A percentile compares a stretch with the other conserved stretches of the same genome.
These are phyloP conservation scores for Myanophis thanlyinensis DNA, from an alignment of 2,113 vertebrate genomes.

Conservation along the genomic window DNA sequence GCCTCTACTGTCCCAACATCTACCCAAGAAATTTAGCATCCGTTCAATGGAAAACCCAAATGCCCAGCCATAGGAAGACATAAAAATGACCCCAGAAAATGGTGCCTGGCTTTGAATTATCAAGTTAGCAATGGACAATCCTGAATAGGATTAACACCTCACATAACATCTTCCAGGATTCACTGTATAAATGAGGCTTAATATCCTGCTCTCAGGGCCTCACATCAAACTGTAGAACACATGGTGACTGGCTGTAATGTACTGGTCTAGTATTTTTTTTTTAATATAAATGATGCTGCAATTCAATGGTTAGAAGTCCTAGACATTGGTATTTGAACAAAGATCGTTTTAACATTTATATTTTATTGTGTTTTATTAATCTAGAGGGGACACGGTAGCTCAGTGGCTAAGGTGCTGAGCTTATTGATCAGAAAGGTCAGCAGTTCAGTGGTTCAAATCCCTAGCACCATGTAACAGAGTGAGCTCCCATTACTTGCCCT, in stretches of 20 bases:
- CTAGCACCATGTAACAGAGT: too few species aligned
- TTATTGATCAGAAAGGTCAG: too few species aligned
- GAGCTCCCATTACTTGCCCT: too few species aligned
- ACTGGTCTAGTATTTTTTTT: neutral
- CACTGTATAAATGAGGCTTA: neutral
- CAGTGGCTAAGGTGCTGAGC: too few species aligned
- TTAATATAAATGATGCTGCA: neutral
- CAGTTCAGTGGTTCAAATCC: too few species aligned
- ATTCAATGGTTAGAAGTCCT: neutral
- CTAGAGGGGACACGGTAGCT: too few species aligned
- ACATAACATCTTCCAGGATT: neutral
- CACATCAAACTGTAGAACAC: neutral
- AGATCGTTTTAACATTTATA: neutral
- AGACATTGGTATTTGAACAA: neutral
- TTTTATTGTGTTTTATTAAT: neutral
- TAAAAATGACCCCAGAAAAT: neutral
- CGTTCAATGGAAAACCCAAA: neutral
- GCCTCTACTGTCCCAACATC: neutral
- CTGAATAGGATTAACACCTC: neutral
- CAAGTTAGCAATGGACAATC: neutral
- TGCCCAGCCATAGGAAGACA: neutral
- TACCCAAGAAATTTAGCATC: neutral
- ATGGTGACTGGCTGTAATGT: neutral
- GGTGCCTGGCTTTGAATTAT: neutral
- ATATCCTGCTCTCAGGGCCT: neutral